Conservation (phyloP, 2,797 vertebrate species). For the Chelon labrosus region DNA sequence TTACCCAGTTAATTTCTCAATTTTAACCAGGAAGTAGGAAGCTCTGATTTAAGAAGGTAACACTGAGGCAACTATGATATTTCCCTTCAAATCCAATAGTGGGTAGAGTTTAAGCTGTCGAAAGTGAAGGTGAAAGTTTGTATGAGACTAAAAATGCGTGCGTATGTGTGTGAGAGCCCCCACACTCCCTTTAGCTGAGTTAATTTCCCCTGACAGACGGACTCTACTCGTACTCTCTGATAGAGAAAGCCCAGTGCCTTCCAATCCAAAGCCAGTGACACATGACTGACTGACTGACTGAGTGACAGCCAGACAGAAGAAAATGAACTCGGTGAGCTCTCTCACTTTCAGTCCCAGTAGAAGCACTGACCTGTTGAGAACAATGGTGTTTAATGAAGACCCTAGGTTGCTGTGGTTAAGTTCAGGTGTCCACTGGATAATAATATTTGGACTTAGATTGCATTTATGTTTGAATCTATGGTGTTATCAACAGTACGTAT, state of each 20-base stretch:
- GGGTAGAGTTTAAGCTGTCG: neutral
- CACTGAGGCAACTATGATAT: neutral
- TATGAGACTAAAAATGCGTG: conserved; percentile 7
- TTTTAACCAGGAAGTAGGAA: conserved; percentile 8
- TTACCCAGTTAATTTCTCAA: conserved; percentile 2
- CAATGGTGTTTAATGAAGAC: conserved; percentile 5
- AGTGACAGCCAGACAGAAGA: conserved; percentile 31
- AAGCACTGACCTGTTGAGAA: conserved; percentile 6
- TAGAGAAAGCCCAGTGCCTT: conserved; percentile 40
- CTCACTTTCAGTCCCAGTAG: neutral
- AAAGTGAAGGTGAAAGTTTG: conserved; percentile 12
- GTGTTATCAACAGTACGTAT: neutral
- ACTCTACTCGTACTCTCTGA: conserved; percentile 23
- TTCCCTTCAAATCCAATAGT: neutral
- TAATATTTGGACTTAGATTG: neutral
- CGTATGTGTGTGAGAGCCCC: neutral
- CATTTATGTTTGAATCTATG: neutral
- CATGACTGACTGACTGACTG: conserved; percentile 54
- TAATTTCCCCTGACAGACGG: conserved; percentile 59
- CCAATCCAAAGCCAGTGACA: conserved; percentile 50
- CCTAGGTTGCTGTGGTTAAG: neutral
- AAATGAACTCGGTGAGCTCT: conserved; percentile 19
- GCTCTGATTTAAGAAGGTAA: neutral
- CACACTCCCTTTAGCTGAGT: conserved; percentile 34
- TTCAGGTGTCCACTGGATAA: neutral